Evolutionary conservation across 2,797 vertebrate species (phyloP).

Genomic region (Cyprinella venusta): DNA sequence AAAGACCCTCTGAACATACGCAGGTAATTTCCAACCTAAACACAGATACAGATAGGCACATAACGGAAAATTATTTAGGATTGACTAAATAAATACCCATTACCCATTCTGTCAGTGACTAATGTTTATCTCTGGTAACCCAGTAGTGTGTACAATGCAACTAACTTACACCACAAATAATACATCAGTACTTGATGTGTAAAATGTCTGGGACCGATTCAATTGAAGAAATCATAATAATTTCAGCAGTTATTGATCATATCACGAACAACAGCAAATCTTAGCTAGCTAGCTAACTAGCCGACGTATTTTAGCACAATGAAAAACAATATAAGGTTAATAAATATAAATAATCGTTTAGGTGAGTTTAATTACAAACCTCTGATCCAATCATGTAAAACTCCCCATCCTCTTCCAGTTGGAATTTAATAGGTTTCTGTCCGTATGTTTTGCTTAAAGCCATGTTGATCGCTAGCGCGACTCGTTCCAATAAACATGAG

Average conservation of each 20-base stretch:
- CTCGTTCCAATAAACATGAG: slow-evolving; percentile 40
- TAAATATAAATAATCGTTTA: neutral
- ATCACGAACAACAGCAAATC: slow-evolving; percentile 10
- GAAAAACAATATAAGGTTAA: neutral
- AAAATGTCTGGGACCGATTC: neutral
- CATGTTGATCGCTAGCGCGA: slow-evolving; percentile 75
- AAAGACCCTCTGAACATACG: slow-evolving; percentile 98
- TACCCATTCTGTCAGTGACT: neutral
- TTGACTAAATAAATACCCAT: neutral
- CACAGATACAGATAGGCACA: too few relatives aligned
- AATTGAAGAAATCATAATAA: neutral
- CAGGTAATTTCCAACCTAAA: slow-evolving; percentile 97
- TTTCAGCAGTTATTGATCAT: too few relatives aligned
- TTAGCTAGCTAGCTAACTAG: slow-evolving; percentile 6
- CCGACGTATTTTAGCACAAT: neutral
- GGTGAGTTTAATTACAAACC: slow-evolving; percentile 71
- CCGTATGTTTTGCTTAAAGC: slow-evolving; percentile 97
- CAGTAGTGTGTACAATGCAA: neutral
- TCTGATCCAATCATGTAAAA: slow-evolving; percentile 98
- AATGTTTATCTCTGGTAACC: neutral
- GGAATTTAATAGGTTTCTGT: slow-evolving; percentile 97
- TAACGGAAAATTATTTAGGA: neutral
- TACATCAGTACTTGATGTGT: neutral
- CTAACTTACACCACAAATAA: neutral
- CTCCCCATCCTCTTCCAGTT: slow-evolving; percentile 95